A percentile compares a stretch with the other conserved stretches of the same genome.
Conservation (phyloP, 1,140 invertebrate species). For the Onthophagus taurus region DNA sequence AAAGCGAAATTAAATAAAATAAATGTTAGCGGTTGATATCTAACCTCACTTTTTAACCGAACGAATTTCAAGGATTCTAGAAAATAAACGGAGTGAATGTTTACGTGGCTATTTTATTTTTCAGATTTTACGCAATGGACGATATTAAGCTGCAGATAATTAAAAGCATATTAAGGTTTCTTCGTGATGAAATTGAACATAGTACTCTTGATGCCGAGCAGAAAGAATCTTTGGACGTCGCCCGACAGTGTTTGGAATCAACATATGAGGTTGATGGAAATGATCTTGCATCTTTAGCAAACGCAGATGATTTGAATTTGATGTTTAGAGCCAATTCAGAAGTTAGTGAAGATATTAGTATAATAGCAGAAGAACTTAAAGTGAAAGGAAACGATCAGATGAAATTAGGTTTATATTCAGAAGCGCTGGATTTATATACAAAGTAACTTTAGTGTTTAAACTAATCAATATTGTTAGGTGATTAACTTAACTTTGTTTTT, state of each 20-base stretch:
- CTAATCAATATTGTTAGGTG: slow-evolving; percentile 11
- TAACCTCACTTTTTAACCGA: no score
- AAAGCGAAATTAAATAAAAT: no score
- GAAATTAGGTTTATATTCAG: slow-evolving; percentile 66
- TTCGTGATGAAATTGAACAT: slow-evolving; percentile 38
- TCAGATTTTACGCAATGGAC: slow-evolving; percentile 5
- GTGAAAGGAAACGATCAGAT: slow-evolving; percentile 81
- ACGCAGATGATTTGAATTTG: neutral
- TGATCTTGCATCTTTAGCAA: neutral
- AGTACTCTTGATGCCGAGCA: slow-evolving; percentile 42
- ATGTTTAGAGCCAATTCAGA: slow-evolving; percentile 9
- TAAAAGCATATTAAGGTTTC: slow-evolving; percentile 35
- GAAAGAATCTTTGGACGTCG: slow-evolving; percentile 63
- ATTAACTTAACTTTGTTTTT: slow-evolving; percentile 20
- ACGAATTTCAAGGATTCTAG: no score
- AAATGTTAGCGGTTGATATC: no score
- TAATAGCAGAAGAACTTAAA: slow-evolving; percentile 66
- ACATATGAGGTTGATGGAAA: slow-evolving; percentile 45
- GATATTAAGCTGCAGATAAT: slow-evolving; percentile 11
- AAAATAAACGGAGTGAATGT: no score
- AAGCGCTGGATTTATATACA: slow-evolving; percentile 74
- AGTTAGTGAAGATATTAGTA: slow-evolving; percentile 41
- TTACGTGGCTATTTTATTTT: neutral
- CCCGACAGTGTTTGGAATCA: slow-evolving; percentile 66
- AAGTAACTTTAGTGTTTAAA: slow-evolving; percentile 42